Conservation (phyloP, 1,140 invertebrate species). For the Caenorhabditis remanei region DNA sequence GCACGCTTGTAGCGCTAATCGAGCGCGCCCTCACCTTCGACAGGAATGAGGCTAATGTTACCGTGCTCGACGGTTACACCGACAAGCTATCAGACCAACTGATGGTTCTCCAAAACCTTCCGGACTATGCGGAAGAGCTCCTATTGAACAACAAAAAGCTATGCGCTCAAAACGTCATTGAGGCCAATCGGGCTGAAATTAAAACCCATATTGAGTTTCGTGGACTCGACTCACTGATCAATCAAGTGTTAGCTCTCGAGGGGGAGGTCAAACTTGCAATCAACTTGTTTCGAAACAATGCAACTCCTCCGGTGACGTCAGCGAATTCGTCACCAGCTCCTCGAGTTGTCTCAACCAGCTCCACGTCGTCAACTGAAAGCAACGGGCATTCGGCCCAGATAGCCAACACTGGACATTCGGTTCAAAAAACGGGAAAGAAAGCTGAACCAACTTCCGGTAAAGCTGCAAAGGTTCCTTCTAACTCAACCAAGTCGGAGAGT, state of each 20-base stretch:
- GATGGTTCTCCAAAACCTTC: background rate
- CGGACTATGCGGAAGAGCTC: background rate
- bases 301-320: too few relatives aligned
- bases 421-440: too few relatives aligned
- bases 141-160: background rate
- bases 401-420: background rate
- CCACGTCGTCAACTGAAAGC: background rate
- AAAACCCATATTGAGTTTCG: background rate
- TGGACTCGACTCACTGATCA: background rate
- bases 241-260: background rate
- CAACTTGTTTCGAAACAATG: too few relatives aligned
- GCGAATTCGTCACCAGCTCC: too few relatives aligned
- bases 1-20: background rate
- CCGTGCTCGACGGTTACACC: background rate
- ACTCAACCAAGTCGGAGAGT: background rate
- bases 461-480: too few relatives aligned
- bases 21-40: background rate
- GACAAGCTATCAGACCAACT: background rate
- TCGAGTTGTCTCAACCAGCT: background rate
- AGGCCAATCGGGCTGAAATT: background rate
- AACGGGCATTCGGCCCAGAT: background rate
- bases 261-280: background rate
- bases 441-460: too few relatives aligned
- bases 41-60: background rate
- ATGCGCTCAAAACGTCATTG: background rate